Base-by-base conservation (phyloP, 2,113 vertebrate species). In the Nesoenas mayeri region DNA sequence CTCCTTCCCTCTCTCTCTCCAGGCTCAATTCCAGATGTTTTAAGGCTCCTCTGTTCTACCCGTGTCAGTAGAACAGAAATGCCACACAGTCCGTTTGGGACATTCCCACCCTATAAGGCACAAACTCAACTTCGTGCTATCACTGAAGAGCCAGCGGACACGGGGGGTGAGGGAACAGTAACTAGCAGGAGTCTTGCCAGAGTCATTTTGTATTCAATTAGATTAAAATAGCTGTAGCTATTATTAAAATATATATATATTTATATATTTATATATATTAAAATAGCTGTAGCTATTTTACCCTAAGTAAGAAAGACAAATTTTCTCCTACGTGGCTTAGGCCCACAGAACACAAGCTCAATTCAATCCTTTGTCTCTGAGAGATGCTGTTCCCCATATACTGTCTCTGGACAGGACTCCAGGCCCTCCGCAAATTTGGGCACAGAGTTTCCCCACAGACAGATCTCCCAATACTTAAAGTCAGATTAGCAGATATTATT, bases 101-200 rank as follows among this genome's bases (percentile, higher is more conserved):
- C 22, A 50, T 32, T 80, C 57, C 29, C 60, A 50, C 21, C 9
- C n/a, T 15, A 2, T 3, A 36, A 69, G 8, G 38, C 26, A 53
- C 58, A 79, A 85, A 72, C 31, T 15, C 50, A 77, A 12, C 9
- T 26, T 38, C 10, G n/a, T 22, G 8, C 21, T 5, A 0, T 11
- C 19, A 14, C 54, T 15, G 31, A 70, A 56, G 42, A 58, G 28
- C 15, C 25, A 34, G 29, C 3, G 15, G 31, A 57, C 13, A 22
- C 0, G 0, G 18, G 4, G 1, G 14, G 18, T 4, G 28, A 65
- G 42, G 28, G 24, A 61, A 14, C 25, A 71, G 9, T 6, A 57
- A 44, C 31, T 3, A 44, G 17, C 7, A 8, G 6, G 24, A 44
- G 22, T 24, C 25, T 15, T 67, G 16, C 34, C 88, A 53, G 28